Evolutionary conservation across 35 echinoderm and acorn worm genomes (phyloP), one percentile per base, ranked within the genome.

Genomic region (Hemicentrotus pulcherrimus): DNA sequence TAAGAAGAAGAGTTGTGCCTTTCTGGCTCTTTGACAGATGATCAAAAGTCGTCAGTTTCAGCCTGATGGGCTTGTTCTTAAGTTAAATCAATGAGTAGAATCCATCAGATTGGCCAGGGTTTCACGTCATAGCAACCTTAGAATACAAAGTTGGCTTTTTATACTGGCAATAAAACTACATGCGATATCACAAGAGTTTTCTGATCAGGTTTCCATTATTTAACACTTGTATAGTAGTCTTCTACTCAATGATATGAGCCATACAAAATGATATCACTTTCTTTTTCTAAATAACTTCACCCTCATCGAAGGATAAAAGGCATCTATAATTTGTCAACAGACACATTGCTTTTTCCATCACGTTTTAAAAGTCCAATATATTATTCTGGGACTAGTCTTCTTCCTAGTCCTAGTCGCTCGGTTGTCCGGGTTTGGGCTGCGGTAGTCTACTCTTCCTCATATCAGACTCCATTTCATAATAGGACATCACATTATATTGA

Each of bases 381-480:
- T 55, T 7, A 78, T 28, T 28, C 65, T 28, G 5, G 19, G 6
- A 8, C 65, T 78, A 24, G 65, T 78, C 6, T 78, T n/a, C 65
- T n/a, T n/a, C 22, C 65, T 28, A 28, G 65, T 28, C 65, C 65
- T 78, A 90, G 33, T 90, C 9, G 15, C 5, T 45, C 32, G 91
- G 91, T 93, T 47, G 32, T 31, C 91, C 91, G 19, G 91, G 91
- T 31, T 32, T 93, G 47, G 91, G 91, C 48, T 93, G 91, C 18
- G 91, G 91, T 93, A 93, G 91, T 93, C 91, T 93, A 31, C 48
- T 24, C 46, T 93, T 93, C 11, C 46, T 31, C 91, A 93, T 93
- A 58, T 47, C 45, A 46, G 91, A 93, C 48, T 93, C 91, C 91
- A 93, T 31, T 31, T 93, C 47, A 58, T 93, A 93, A 58, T 48